phyloP scores from a whole-genome alignment of 1,140 invertebrate genomes.

The Zaprionus taronus region DNA sequence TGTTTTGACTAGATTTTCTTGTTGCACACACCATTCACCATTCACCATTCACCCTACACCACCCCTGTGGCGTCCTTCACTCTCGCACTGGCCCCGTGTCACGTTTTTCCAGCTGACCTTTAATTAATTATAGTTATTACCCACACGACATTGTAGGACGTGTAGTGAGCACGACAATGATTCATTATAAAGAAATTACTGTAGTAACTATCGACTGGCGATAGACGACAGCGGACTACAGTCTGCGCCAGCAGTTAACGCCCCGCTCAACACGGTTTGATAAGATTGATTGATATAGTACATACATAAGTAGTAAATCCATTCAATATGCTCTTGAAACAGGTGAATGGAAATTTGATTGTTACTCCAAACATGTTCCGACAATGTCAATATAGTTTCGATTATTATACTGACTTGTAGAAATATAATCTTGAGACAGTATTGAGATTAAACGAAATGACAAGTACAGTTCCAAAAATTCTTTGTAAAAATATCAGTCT shows the following conservation, averaged over 20 bases:
- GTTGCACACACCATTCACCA: neutral
- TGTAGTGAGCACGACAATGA: conserved; percentile 13
- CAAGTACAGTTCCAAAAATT: too few species aligned
- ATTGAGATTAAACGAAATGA: too few species aligned
- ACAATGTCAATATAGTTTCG: neutral
- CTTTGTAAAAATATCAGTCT: too few species aligned
- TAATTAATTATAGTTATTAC: conserved; percentile 46
- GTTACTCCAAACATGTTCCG: neutral
- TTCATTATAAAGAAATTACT: conserved; percentile 27
- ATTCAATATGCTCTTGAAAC: conserved; percentile 4
- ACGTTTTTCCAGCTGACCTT: conserved; percentile 42
- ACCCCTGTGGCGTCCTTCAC: neutral
- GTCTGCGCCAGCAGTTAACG: conserved; percentile 23
- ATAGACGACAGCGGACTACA: conserved; percentile 5
- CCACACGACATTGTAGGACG: conserved; percentile 31
- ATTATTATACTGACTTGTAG: too few species aligned
- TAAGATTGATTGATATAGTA: neutral
- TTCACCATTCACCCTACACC: neutral
- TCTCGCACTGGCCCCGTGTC: neutral
- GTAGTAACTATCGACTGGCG: neutral
- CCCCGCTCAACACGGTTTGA: neutral
- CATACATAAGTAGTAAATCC: neutral
- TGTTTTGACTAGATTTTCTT: conserved; percentile 11
- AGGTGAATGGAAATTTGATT: neutral
- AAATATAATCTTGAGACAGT: too few species aligned